phyloP scores from a whole-genome alignment of 2,113 vertebrate genomes.

The Centropus bengalensis region DNA sequence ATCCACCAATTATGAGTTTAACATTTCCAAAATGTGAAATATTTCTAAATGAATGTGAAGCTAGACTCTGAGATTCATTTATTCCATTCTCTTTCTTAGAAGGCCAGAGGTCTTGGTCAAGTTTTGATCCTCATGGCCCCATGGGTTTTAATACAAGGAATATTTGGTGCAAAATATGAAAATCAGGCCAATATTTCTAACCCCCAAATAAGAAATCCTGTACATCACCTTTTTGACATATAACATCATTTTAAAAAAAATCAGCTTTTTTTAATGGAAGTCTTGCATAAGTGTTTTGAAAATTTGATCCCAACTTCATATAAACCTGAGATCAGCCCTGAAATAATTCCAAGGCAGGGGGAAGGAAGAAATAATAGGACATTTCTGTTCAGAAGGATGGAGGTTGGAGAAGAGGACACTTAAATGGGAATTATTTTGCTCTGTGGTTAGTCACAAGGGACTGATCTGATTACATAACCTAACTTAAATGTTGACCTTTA shows the following conservation, averaged over 20 bases:
- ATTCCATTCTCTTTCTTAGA: neutral
- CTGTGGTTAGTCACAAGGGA: neutral
- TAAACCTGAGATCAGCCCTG: neutral
- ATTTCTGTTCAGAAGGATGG: neutral
- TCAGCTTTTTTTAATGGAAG: neutral
- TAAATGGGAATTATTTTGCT: slow-evolving; percentile 42
- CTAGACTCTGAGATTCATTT: neutral
- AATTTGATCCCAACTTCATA: neutral
- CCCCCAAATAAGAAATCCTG: neutral
- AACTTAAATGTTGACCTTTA: slow-evolving; percentile 9
- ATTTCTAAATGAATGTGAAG: neutral
- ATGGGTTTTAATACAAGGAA: neutral
- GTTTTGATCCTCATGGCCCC: neutral
- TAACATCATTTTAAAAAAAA: neutral
- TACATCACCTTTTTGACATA: neutral
- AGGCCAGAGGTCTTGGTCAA: no score
- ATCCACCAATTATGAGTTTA: neutral
- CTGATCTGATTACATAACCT: slow-evolving; percentile 12
- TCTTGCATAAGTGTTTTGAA: neutral
- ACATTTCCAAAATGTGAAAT: neutral
- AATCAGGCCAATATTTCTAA: neutral
- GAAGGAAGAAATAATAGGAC: neutral
- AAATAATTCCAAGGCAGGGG: neutral
- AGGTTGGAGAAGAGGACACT: neutral
- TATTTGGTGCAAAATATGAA: neutral